Conservation (phyloP, 2,797 vertebrate species). For the Myripristis jacobus region DNA sequence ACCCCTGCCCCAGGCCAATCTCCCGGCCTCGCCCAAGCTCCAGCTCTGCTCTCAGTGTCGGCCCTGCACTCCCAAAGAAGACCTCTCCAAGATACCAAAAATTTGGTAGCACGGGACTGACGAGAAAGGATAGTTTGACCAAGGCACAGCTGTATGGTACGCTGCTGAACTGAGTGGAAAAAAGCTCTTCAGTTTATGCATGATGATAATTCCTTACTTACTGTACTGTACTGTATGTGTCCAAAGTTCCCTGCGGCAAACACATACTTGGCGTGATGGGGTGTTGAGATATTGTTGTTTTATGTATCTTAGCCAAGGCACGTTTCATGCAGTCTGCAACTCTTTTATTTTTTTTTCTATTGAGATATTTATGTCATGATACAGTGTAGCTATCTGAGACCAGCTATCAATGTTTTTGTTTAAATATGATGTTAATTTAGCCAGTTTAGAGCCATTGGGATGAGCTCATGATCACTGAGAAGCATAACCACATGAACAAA, state of each 20-base stretch:
- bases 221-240: slow-evolving; percentile 67
- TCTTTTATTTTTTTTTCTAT: slow-evolving; percentile 63
- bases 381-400: slow-evolving; percentile 64
- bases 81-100: slow-evolving; percentile 91
- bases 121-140: slow-evolving; percentile 96
- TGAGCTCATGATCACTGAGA: slow-evolving; percentile 17
- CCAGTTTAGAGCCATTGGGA: slow-evolving; percentile 38
- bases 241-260: slow-evolving; percentile 61
- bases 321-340: slow-evolving; percentile 70
- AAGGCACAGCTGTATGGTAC: slow-evolving; percentile 98
- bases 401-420: slow-evolving; percentile 63
- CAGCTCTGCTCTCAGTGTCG: slow-evolving; percentile 75
- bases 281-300: slow-evolving; percentile 68
- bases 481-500: slow-evolving; percentile 10
- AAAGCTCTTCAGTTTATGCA: slow-evolving; percentile 71
- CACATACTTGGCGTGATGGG: slow-evolving; percentile 61
- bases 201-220: slow-evolving; percentile 67
- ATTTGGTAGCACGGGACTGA: slow-evolving; percentile 91
- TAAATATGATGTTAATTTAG: slow-evolving; percentile 26
- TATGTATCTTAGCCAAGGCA: slow-evolving; percentile 81
- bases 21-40: slow-evolving; percentile 81
- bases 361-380: slow-evolving; percentile 52
- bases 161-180: slow-evolving; percentile 89
- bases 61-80: slow-evolving; percentile 85
- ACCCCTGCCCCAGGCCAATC: slow-evolving; percentile 84